Conservation (phyloP, 2,113 vertebrate genomes). For the Lichenostomus cassidix region DNA sequence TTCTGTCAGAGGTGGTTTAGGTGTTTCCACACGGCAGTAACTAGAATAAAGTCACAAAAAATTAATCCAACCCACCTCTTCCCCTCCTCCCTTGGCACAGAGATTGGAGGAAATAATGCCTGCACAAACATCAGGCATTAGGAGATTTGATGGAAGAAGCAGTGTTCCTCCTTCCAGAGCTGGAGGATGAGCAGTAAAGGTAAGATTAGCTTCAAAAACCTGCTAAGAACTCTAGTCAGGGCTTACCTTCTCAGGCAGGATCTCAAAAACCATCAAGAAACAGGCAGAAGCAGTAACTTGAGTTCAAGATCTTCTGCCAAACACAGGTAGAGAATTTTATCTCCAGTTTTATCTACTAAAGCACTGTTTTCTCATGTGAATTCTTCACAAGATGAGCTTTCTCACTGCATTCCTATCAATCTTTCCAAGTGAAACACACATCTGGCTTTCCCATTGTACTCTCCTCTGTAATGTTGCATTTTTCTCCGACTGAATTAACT, state of each 20-base stretch:
- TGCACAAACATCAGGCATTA: neutral
- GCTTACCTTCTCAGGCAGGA: neutral
- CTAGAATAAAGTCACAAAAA: neutral
- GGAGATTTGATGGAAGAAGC: neutral
- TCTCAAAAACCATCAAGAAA: neutral
- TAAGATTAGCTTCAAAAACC: neutral
- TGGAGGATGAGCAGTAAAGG: neutral
- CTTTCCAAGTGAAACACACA: neutral
- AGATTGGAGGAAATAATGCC: neutral
- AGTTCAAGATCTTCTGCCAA: neutral
- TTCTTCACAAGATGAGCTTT: neutral
- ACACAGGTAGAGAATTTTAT: neutral
- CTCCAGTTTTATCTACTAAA: neutral
- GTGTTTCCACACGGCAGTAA: neutral
- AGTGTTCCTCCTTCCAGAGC: neutral
- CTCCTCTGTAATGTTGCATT: neutral
- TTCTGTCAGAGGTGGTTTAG: neutral
- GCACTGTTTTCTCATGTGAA: neutral
- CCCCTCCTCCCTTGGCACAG: neutral
- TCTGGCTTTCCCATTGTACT: neutral
- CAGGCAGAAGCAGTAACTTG: neutral
- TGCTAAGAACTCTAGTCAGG: neutral
- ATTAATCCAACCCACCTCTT: neutral
- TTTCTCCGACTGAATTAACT: neutral
- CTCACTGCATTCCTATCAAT: neutral